Conservation (phyloP, 2,113 vertebrate genomes). For the Carassius auratus region DNA sequence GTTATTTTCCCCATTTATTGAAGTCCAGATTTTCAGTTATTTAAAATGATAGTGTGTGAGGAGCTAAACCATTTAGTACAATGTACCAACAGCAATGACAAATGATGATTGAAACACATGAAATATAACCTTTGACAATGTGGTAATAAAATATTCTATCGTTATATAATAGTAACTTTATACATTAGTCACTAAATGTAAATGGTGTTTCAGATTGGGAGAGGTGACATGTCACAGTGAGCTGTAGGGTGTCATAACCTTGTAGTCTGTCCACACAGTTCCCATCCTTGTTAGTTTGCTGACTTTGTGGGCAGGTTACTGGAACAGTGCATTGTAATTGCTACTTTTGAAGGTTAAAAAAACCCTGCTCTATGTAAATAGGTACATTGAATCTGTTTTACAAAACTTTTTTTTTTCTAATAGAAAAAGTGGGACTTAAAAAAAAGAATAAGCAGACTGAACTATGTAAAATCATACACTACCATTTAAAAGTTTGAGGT, state of each 20-base stretch:
- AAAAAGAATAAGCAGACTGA: too few relatives aligned
- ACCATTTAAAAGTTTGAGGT: too few relatives aligned
- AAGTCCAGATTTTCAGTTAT: neutral
- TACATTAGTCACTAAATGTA: neutral
- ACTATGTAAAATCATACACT: too few relatives aligned
- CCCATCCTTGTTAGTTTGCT: neutral
- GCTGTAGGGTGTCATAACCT: neutral
- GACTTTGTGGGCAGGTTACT: constrained; percentile 17
- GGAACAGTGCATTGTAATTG: neutral
- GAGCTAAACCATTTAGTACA: neutral
- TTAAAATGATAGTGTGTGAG: neutral
- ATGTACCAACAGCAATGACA: neutral
- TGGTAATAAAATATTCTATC: neutral
- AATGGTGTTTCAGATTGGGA: neutral
- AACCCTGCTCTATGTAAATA: too few relatives aligned
- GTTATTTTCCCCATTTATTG: neutral
- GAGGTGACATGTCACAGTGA: constrained; percentile 11
- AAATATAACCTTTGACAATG: neutral
- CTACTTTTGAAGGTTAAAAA: too few relatives aligned
- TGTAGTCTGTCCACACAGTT: constrained; percentile 19
- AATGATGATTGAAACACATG: neutral
- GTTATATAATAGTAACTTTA: neutral
- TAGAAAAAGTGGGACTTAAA: too few relatives aligned
- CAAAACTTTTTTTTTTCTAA: too few relatives aligned
- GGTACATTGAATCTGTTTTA: too few relatives aligned